Conservation (phyloP, 2,888 invertebrate genomes). For the Monoplex corrugatus region DNA sequence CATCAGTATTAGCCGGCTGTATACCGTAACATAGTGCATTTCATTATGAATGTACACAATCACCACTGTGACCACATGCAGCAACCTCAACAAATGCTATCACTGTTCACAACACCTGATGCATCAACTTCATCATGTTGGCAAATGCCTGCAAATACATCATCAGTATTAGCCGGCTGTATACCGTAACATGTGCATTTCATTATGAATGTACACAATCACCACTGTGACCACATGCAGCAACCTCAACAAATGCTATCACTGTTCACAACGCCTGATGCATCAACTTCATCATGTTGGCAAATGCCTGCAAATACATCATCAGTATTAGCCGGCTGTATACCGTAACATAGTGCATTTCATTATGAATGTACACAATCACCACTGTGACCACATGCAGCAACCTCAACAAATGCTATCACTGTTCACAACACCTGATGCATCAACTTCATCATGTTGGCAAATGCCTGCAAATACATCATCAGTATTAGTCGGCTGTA, state of each 20-base stretch:
- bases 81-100: slow-evolving; percentile 99
- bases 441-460: slow-evolving; percentile 97
- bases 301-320: slow-evolving; percentile 89
- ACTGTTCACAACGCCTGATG: slow-evolving; percentile 91
- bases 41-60: slow-evolving; percentile 83
- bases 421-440: slow-evolving; percentile 91
- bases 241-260: slow-evolving; percentile 99
- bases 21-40: too few relatives aligned
- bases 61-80: slow-evolving; percentile 97
- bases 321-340: neutral
- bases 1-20: neutral
- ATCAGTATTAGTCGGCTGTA: too few relatives aligned
- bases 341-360: too few relatives aligned
- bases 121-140: slow-evolving; percentile 96
- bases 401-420: slow-evolving; percentile 99
- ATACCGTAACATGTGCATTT: too few relatives aligned
- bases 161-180: too few relatives aligned
- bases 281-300: slow-evolving; percentile 97
- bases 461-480: slow-evolving; percentile 89
- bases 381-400: slow-evolving; percentile 98
- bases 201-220: slow-evolving; percentile 82
- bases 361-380: slow-evolving; percentile 83
- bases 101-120: slow-evolving; percentile 91
- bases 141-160: slow-evolving; percentile 91
- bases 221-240: slow-evolving; percentile 98